phyloP scores from a whole-genome alignment of 2,113 vertebrate genomes.

The Myocastor coypus region DNA sequence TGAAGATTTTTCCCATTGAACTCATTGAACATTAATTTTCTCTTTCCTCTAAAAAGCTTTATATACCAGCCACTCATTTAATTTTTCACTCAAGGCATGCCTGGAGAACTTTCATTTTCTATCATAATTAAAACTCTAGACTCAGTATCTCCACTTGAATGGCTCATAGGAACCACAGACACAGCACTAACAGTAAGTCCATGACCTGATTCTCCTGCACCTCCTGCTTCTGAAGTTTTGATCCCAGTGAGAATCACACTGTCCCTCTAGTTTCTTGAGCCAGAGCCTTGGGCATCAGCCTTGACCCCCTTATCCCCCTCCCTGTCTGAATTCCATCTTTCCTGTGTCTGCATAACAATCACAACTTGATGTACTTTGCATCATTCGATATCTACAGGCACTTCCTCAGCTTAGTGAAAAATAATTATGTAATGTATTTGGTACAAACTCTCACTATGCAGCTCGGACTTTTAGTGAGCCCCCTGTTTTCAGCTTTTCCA shows the following conservation, averaged over 20 bases:
- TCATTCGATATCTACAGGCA: neutral
- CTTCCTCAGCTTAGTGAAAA: neutral
- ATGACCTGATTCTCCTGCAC: neutral
- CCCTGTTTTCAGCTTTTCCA: too few species aligned
- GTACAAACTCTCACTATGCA: too few species aligned
- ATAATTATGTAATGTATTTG: too few species aligned
- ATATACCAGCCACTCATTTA: neutral
- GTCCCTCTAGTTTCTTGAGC: neutral
- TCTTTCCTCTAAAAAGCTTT: neutral
- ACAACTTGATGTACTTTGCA: neutral
- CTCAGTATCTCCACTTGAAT: neutral
- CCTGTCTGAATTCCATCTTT: neutral
- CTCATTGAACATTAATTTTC: neutral
- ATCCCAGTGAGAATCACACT: neutral
- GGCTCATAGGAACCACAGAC: neutral
- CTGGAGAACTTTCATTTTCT: neutral
- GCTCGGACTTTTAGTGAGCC: too few species aligned
- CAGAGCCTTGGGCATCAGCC: neutral
- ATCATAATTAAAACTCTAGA: neutral
- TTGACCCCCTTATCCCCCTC: neutral
- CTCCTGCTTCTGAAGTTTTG: neutral
- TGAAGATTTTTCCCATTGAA: neutral
- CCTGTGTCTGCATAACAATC: too few species aligned
- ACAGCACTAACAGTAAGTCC: neutral
- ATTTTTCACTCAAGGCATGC: neutral